Evolutionary conservation across 2,888 invertebrate genomes (phyloP), one percentile per base, ranked within the genome.

Genomic region (Torymus tubicola): DNA sequence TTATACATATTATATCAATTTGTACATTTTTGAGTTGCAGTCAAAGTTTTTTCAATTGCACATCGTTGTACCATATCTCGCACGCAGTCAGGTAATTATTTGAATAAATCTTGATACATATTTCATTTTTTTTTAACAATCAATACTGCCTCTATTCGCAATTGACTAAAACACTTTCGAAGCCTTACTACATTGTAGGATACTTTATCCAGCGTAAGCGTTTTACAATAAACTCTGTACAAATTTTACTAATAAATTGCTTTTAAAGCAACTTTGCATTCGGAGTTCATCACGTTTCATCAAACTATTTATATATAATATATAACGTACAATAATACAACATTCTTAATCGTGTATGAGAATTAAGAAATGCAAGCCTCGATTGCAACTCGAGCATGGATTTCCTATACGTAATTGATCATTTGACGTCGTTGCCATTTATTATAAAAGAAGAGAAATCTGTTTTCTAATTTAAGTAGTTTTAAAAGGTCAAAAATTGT

Each of bases 251-350:
- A 87, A 81, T 85, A 82, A 85, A 86, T 63, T 84, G 83, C 76
- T 82, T 85, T 84, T 83, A 86, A 88, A 88, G 86, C 86, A 88
- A 88, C 85, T 84, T 88, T 88, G 87, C 88, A 89, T 88, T 87
- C 88, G 87, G 87, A 86, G 84, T 84, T 85, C 85, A 87, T 87
- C 85, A 85, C 86, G 83, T 86, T 86, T 86, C 83, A 86, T 84
- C 85, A 85, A 82, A 81, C 74, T 80, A 83, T 81, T 80, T 81
- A 80, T 82, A 84, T 82, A 78, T 84, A 83, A 82, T 86, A 84
- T 85, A 85, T 86, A 87, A 87, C 85, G 85, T 85, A 85, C 86
- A 86, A 86, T 87, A 87, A 86, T 86, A 86, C 84, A 86, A 85
- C 86, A 87, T 86, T 87, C 83, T 85, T 80, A 80, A 81, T 82